Conservation (phyloP, 2,113 vertebrate species). For the Phaetusa simplex region DNA sequence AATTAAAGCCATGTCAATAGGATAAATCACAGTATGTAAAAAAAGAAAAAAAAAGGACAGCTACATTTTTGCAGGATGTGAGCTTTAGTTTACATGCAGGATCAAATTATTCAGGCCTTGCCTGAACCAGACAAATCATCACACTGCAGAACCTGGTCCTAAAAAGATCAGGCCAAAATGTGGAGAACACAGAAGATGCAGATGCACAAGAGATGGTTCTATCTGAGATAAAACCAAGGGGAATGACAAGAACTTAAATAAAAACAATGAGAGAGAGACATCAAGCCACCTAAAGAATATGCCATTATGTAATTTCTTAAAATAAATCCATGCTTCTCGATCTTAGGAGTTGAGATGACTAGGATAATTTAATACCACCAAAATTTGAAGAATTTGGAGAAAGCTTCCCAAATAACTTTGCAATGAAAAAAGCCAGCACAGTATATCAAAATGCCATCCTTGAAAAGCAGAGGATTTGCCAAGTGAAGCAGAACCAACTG, state of each 20-base stretch:
- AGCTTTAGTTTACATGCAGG: neutral
- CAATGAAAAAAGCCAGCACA: neutral
- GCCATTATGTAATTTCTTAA: slow-evolving; percentile 15
- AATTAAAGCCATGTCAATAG: neutral
- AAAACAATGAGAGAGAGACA: neutral
- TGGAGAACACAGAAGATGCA: neutral
- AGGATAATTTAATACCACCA: slow-evolving; percentile 28
- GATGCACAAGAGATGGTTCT: neutral
- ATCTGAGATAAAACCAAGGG: neutral
- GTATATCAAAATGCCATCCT: neutral
- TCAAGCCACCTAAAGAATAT: neutral
- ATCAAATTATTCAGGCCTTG: neutral
- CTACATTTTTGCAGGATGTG: neutral
- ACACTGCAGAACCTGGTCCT: neutral
- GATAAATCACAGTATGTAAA: neutral
- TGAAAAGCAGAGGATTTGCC: slow-evolving; percentile 15
- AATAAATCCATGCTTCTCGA: neutral
- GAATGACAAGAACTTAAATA: neutral
- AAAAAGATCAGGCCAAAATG: neutral
- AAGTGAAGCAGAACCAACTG: neutral
- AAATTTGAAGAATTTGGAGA: slow-evolving; percentile 11
- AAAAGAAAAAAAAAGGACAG: neutral
- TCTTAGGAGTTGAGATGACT: slow-evolving; percentile 3
- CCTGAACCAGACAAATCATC: neutral
- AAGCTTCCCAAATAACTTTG: slow-evolving; percentile 15